Conservation (phyloP, 2,113 vertebrate genomes). For the Varanus salvator region DNA sequence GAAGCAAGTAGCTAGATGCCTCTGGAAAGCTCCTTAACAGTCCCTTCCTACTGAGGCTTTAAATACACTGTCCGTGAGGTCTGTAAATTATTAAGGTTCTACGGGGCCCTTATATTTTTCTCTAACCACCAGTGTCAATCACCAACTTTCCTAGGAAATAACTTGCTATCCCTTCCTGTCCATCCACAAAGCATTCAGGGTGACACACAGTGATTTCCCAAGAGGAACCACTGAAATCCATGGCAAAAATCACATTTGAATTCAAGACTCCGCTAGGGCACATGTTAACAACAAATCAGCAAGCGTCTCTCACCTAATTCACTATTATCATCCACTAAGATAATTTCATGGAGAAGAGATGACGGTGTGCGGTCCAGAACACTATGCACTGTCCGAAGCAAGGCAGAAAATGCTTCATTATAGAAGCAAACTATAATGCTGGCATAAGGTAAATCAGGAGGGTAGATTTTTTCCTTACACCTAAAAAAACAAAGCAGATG, state of each 20-base stretch:
- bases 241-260: background rate
- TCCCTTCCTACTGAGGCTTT: background rate
- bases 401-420: constrained; percentile 93
- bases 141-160: background rate
- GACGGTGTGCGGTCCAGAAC: constrained; percentile 89
- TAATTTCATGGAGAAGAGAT: constrained; percentile 88
- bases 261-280: background rate
- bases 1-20: background rate
- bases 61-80: no score
- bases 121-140: background rate
- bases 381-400: constrained; percentile 92
- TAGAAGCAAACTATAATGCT: constrained; percentile 96
- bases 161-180: background rate
- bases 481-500: constrained; percentile 68
- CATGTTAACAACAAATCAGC: background rate
- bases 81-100: background rate
- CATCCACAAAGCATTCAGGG: background rate
- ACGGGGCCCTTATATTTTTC: background rate
- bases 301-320: constrained; percentile 83
- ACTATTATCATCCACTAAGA: constrained; percentile 95
- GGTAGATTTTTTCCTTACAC: constrained; percentile 84
- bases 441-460: constrained; percentile 82
- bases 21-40: background rate
- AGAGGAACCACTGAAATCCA: background rate
- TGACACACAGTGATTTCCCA: background rate